Base-by-base conservation (phyloP, 1,140 invertebrate species). In the Procambarus clarkii region DNA sequence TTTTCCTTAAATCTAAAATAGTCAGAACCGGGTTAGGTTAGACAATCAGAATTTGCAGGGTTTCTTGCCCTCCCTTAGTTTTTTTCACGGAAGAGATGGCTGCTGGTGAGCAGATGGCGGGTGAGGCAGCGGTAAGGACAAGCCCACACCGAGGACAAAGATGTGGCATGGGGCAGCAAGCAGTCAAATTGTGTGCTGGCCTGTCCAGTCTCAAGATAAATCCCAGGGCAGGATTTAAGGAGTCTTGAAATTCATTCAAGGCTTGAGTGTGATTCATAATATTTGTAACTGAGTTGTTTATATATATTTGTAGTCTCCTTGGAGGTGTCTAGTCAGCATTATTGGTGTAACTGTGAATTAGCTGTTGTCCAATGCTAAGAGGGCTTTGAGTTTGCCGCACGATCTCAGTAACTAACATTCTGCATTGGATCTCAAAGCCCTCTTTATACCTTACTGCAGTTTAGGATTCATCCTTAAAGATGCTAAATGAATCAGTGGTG, bases 251-350 rank as follows among this genome's bases (percentile, higher is more conserved):
- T 69, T 80, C 34, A 88, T 79, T 88, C 58, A 69, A 88, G 86
- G 86, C 86, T 88, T 58, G 58, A 34, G 77, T 80, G 58, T 79
- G 86, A 88, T 79, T 80, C 74, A 60, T 79, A 88, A 80, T 88
- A 88, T 80, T 80, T 78, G 76, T 80, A 46, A 86, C 71, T 85
- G 60, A 78, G 71, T 54, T 88, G 50, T 88, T 80, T 88, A 88
- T 88, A 80, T 80, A 88, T 80, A 88, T 80, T 48, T 88, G 77
- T 79, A 80, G 76, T 88, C 76, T 88, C 77, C 86, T 58, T 91
- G 89, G 89, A 91, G 89, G 89, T 91, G 82, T 91, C 89, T 91
- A 91, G 89, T 91, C 89, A 91, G 86, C 89, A 77, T 83, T 84
- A 77, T 85, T 78, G 89, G 82, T 85, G 82, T 85, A 48, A 84